These are phyloP conservation scores for Acipenser oxyrinchus DNA, from an alignment of 2,797 vertebrate genomes.

Conservation along the genomic window DNA sequence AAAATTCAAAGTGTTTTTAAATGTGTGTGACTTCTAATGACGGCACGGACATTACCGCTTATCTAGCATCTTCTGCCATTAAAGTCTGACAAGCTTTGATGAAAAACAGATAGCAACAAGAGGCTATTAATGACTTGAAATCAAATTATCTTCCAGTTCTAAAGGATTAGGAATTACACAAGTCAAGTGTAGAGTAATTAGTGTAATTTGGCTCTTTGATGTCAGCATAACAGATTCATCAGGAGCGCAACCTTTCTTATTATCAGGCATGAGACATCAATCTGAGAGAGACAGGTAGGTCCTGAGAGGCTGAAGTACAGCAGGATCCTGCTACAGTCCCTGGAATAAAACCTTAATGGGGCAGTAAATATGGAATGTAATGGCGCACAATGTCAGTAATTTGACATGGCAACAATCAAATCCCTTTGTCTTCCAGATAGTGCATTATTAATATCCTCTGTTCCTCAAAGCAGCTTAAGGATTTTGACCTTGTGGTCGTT, in stretches of 20 bases:
- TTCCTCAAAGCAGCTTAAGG: not conserved
- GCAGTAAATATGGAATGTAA: conserved; percentile 1
- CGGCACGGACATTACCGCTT: conserved; percentile 15
- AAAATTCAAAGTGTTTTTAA: not conserved
- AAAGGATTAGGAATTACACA: conserved; percentile 22
- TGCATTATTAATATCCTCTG: conserved; percentile 10
- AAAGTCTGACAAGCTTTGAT: conserved; percentile 24
- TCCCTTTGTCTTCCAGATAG: conserved; percentile 6
- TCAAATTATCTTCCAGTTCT: conserved; percentile 23
- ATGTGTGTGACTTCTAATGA: conserved; percentile 16
- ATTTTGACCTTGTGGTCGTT: conserved; percentile 9
- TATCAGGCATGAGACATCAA: conserved; percentile 9
- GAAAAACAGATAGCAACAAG: conserved; percentile 19
- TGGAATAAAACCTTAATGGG: conserved; percentile 1
- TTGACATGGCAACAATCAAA: conserved; percentile 1
- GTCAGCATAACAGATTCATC: conserved; percentile 19
- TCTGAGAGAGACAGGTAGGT: conserved; percentile 8
- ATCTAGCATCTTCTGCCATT: conserved; percentile 17
- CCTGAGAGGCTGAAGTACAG: not conserved
- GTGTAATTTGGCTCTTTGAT: conserved; percentile 24
- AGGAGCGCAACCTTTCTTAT: conserved; percentile 17
- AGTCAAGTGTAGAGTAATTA: conserved; percentile 23
- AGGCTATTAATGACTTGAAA: conserved; percentile 19
- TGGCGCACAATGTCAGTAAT: not conserved
- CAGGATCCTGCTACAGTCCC: not conserved